Base-by-base conservation (phyloP, 1,140 invertebrate species). In the Solenopsis fugax region DNA sequence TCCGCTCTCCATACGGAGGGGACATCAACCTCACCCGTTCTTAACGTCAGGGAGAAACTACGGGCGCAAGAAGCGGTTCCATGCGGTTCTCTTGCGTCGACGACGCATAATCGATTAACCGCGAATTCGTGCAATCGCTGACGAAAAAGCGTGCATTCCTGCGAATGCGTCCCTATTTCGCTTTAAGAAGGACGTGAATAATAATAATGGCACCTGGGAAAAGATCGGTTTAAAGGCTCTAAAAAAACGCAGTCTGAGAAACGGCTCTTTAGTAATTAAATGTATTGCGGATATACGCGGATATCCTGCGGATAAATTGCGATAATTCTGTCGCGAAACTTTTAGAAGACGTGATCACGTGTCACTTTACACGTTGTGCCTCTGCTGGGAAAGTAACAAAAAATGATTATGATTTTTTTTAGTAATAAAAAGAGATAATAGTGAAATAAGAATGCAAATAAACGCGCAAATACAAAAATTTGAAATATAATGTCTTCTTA, bases 101-200 rank as follows among this genome's bases (percentile, higher is more conserved):
- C 21, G 18, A 81, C 50, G 64, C 34, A 54, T 48, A 82, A 82
- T 82, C 80, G 52, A 82, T 82, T 82, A 60, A 82, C 80, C 54
- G 37, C 56, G 24, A 60, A 60, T 50, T 82, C 24, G 21, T 24
- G 67, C 67, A 82, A 82, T 60, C 41, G 24, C 13, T 1, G 67
- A n/a, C 7, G 64, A 82, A 82, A 82, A 82, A 72, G 52, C 50
- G 37, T 10, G 45, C 21, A 45, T 37, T 45, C 21, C 37, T 18
- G 48, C 9, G 13, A 24, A 10, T 41, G 56, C 24, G 37, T 48
- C 9, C 34, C 4, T 24, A 9, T 64, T 56, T 48, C 56, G 45
- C 24, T 50, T 78, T 65, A 48, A 78, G 34, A 24, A 48, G 69
- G 52, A 56, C 45, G 76, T 65, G 24, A 37, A 16, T 34, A 48